A percentile compares a stretch with the other conserved stretches of the same genome.
Evolutionary conservation across 2,888 invertebrate species (phyloP).

Genomic region (Rhodophaea formosa): DNA sequence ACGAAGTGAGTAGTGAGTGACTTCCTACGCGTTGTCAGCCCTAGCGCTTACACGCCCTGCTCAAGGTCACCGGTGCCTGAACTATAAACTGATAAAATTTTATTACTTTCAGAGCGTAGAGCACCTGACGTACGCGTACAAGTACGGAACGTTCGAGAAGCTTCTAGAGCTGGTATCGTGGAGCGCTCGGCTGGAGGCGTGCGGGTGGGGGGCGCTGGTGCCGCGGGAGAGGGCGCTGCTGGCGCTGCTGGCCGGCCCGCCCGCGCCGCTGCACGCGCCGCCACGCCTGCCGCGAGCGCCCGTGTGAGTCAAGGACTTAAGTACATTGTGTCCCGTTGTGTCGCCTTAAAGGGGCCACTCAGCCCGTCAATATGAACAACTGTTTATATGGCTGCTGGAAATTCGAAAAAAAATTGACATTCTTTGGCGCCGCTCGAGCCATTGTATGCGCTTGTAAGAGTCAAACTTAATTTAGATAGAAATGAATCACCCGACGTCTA

Average conservation of each 20-base stretch:
- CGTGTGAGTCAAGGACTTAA: constrained; percentile 13
- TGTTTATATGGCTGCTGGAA: too few relatives aligned
- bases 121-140: constrained; percentile 94
- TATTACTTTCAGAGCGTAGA: constrained; percentile 87
- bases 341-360: too few relatives aligned
- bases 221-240: constrained; percentile 86
- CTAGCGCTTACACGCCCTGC: too few relatives aligned
- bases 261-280: constrained; percentile 49
- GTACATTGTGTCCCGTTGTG: not conserved
- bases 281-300: constrained; percentile 28
- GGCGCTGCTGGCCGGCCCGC: constrained; percentile 78
- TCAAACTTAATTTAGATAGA: too few relatives aligned
- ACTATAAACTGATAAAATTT: not conserved
- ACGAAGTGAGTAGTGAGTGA: too few relatives aligned
- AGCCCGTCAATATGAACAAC: too few relatives aligned
- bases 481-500: too few relatives aligned
- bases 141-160: constrained; percentile 96
- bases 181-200: constrained; percentile 89
- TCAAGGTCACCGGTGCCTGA: too few relatives aligned
- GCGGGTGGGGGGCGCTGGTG: constrained; percentile 87
- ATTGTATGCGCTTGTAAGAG: too few relatives aligned
- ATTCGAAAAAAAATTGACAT: too few relatives aligned
- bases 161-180: constrained; percentile 94
- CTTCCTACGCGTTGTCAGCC: too few relatives aligned
- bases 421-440: too few relatives aligned